Evolutionary conservation across 2,888 invertebrate genomes (phyloP).

Genomic region (Tenthredo distinguenda): DNA sequence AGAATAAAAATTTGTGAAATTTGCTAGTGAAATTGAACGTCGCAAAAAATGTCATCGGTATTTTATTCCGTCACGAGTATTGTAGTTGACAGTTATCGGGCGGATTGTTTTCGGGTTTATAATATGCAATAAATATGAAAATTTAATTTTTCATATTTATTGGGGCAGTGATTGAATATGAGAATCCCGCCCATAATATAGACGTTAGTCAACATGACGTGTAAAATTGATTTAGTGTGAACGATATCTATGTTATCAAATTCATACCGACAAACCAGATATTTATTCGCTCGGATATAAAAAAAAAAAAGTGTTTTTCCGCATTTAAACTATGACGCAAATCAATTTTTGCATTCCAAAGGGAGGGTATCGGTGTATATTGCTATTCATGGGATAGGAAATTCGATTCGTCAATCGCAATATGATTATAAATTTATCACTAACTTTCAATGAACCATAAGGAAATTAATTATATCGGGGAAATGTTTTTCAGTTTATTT

Average conservation of each 20-base stretch:
- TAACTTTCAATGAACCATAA: not conserved
- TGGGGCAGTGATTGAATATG: constrained; percentile 1
- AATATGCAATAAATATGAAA: not conserved
- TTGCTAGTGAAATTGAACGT: constrained; percentile 3
- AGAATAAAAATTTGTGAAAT: not conserved
- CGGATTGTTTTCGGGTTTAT: not conserved
- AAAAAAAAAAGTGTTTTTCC: not conserved
- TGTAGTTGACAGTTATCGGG: constrained; percentile 11
- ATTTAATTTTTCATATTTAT: constrained; percentile 34
- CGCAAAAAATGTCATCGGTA: not conserved
- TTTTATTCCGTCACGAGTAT: constrained; percentile 17
- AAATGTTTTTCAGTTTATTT: not conserved
- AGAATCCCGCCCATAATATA: constrained; percentile 10
- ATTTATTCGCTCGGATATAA: not conserved
- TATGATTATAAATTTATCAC: not conserved
- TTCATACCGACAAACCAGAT: constrained; percentile 6
- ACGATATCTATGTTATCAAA: constrained; percentile 17
- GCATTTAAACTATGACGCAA: not conserved
- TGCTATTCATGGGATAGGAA: not conserved
- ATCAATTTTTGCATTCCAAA: not conserved
- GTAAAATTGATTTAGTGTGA: constrained; percentile 33
- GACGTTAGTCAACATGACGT: not conserved
- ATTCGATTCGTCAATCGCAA: not conserved
- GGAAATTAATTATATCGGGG: constrained; percentile 1
- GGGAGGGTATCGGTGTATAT: not conserved